Evolutionary conservation across 1,140 invertebrate species (phyloP).

Genomic region (Temnothorax curvispinosus): DNA sequence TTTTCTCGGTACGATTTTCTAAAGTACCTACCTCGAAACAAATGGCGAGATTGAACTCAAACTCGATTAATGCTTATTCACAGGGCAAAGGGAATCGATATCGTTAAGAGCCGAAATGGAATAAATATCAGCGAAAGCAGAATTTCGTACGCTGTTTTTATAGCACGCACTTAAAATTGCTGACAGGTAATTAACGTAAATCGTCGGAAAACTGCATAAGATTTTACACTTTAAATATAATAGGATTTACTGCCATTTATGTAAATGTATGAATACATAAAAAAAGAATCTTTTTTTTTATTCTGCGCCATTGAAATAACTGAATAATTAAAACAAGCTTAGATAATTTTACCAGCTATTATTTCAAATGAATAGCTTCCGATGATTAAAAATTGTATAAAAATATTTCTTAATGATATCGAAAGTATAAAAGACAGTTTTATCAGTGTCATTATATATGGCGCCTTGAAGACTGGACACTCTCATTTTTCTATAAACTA

Average conservation of each 20-base stretch:
- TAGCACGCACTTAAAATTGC: background rate
- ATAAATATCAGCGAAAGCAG: background rate
- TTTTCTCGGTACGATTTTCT: slow-evolving; percentile 42
- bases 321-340: background rate
- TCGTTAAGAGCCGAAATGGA: background rate
- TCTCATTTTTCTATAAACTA: slow-evolving; percentile 31
- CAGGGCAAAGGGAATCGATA: background rate
- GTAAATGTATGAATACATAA: background rate
- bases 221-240: background rate
- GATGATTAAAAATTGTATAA: background rate
- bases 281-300: background rate
- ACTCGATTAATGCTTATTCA: slow-evolving; percentile 16
- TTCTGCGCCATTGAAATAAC: too few species aligned
- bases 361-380: background rate
- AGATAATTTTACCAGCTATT: background rate
- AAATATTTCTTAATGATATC: background rate
- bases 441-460: background rate
- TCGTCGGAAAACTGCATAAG: background rate
- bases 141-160: background rate
- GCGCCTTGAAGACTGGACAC: background rate
- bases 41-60: slow-evolving; percentile 4
- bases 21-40: background rate
- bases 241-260: background rate
- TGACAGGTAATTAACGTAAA: background rate
- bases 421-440: background rate